A percentile compares a stretch with the other conserved stretches of the same genome.
Evolutionary conservation across 2,888 invertebrate genomes (phyloP).

Genomic region (Oeneis ivallda): DNA sequence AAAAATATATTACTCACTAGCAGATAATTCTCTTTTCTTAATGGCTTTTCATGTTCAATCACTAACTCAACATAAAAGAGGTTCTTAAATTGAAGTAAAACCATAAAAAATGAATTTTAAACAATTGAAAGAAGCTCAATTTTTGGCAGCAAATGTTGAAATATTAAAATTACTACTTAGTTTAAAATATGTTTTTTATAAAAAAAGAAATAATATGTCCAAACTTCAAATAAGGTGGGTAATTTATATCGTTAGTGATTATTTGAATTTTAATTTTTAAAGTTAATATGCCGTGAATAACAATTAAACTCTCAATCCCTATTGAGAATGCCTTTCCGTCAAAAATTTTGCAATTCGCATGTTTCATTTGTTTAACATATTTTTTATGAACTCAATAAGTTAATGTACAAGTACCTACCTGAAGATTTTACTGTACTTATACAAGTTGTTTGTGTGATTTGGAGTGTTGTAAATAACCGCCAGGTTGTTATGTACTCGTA

Average conservation of each 20-base stretch:
- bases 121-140: neutral
- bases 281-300: no score
- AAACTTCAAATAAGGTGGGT: no score
- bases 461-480: constrained; percentile 63
- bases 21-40: no score
- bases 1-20: no score
- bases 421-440: neutral
- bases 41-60: no score
- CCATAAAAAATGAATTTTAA: neutral
- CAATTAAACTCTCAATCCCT: no score
- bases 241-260: no score
- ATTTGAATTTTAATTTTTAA: no score
- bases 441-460: constrained; percentile 39
- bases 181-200: no score
- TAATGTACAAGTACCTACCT: neutral
- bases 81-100: neutral
- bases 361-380: neutral
- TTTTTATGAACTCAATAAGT: neutral
- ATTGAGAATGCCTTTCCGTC: neutral
- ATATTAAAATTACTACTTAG: no score
- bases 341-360: constrained; percentile 2
- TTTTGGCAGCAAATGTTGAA: neutral
- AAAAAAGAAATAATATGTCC: no score
- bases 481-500: constrained; percentile 44
- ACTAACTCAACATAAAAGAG: neutral